These are phyloP conservation scores for Drosophila mercatorum DNA, from an alignment of 2,888 invertebrate species.

Conservation along the genomic window DNA sequence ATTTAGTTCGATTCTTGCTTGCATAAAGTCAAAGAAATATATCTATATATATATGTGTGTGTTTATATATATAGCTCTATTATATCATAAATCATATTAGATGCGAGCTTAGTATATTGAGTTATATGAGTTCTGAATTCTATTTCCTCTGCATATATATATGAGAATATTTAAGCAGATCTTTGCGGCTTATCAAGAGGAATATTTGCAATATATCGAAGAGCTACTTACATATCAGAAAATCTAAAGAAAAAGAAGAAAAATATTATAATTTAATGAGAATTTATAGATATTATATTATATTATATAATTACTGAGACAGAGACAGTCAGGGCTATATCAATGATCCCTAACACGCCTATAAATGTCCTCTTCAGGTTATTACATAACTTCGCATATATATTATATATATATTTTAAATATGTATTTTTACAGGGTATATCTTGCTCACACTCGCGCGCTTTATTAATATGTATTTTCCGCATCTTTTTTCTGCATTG, in stretches of 20 bases:
- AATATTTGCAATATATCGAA: background rate
- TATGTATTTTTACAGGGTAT: background rate
- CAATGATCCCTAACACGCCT: background rate
- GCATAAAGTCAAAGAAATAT: conserved; percentile 2
- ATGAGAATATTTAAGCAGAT: no score
- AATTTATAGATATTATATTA: no score
- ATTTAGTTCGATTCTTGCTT: conserved; percentile 21
- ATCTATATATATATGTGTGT: background rate
- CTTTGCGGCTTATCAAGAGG: no score
- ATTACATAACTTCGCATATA: background rate
- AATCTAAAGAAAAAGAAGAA: no score
- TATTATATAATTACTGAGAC: no score
- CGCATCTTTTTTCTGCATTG: background rate
- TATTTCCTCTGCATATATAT: no score
- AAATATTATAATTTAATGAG: no score
- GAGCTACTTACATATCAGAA: no score
- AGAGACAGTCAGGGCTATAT: no score
- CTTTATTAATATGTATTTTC: background rate
- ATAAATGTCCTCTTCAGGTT: background rate
- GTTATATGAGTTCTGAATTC: background rate
- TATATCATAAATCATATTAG: conserved; percentile 8
- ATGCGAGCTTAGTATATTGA: background rate
- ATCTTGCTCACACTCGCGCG: no score
- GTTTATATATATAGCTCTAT: background rate
- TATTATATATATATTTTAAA: no score